Evolutionary conservation across 2,113 vertebrate species (phyloP).

Genomic region (Myodes glareolus): DNA sequence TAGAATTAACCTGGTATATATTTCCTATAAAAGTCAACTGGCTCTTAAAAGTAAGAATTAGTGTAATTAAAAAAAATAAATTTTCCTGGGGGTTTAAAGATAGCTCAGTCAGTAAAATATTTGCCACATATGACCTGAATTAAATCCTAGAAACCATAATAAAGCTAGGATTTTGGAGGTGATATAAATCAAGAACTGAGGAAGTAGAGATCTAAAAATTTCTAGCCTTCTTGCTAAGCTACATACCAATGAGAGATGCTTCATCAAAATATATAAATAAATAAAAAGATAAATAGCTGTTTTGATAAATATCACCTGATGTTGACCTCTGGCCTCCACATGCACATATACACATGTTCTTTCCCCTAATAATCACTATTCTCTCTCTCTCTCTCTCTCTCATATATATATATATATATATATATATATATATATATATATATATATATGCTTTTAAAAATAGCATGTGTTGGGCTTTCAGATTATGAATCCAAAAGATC

Average conservation of each 20-base stretch:
- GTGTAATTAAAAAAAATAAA: conserved; percentile 9
- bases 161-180: background rate
- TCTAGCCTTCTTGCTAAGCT: too few relatives aligned
- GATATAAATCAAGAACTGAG: background rate
- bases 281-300: background rate
- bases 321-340: background rate
- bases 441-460: background rate
- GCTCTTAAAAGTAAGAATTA: background rate
- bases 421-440: too few relatives aligned
- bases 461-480: background rate
- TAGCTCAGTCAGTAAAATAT: background rate
- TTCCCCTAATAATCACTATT: background rate
- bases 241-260: background rate
- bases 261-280: background rate
- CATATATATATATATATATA: too few relatives aligned
- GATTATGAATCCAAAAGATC: background rate
- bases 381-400: too few relatives aligned
- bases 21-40: background rate
- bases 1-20: background rate
- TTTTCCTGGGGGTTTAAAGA: background rate
- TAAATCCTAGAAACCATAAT: background rate
- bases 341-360: background rate
- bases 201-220: background rate
- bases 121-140: background rate
- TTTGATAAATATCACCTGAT: background rate